phyloP scores from a whole-genome alignment of 2,113 vertebrate genomes.

The Apus apus region DNA sequence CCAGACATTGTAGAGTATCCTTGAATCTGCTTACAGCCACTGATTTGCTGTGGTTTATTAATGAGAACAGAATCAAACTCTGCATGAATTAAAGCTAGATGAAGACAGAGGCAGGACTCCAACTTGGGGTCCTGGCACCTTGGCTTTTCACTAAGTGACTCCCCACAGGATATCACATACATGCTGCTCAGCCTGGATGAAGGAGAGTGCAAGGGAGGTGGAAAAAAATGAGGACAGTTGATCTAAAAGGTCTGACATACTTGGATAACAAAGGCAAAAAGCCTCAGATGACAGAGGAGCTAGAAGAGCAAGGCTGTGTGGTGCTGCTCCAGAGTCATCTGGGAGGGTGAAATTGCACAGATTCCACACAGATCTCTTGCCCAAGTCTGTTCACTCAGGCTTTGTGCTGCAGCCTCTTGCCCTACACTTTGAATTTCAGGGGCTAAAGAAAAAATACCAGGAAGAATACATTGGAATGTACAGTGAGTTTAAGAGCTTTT shows the following conservation, averaged over 20 bases:
- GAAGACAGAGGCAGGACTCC: neutral
- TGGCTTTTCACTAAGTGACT: neutral
- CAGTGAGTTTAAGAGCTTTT: slow-evolving; percentile 58
- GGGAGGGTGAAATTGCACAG: slow-evolving; percentile 1
- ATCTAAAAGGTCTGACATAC: neutral
- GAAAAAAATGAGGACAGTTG: neutral
- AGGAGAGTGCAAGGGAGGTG: neutral
- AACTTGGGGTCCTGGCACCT: neutral
- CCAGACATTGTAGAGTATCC: neutral
- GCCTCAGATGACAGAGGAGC: neutral
- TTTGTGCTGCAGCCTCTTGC: slow-evolving; percentile 20
- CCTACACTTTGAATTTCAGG: neutral
- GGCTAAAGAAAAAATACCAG: slow-evolving; percentile 27
- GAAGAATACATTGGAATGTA: slow-evolving; percentile 58
- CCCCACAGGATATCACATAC: neutral
- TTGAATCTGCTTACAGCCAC: neutral
- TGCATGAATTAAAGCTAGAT: neutral
- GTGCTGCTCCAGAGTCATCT: neutral
- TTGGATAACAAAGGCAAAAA: neutral
- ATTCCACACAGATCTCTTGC: slow-evolving; percentile 34
- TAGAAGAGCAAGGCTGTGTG: neutral
- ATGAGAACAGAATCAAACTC: neutral
- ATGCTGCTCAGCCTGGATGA: neutral
- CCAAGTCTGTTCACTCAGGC: slow-evolving; percentile 25
- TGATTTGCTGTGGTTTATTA: neutral